These are phyloP conservation scores for Morpho deidamia DNA, from an alignment of 2,888 invertebrate genomes.

Conservation along the genomic window DNA sequence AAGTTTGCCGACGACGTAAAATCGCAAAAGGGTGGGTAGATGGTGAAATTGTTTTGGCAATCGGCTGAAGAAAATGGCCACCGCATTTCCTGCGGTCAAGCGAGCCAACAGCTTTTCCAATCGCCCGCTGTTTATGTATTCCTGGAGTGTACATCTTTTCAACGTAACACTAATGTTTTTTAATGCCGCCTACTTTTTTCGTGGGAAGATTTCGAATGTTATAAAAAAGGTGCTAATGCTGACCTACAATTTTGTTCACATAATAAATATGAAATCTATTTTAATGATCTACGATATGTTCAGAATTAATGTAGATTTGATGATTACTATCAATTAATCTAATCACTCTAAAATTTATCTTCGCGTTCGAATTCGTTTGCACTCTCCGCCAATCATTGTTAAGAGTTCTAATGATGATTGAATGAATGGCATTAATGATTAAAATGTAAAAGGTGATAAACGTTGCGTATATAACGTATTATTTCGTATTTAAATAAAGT, in stretches of 20 bases:
- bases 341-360: too few relatives aligned
- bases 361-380: too few relatives aligned
- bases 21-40: conserved; percentile 62
- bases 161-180: conserved; percentile 12
- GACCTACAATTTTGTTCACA: background rate
- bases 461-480: too few relatives aligned
- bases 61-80: conserved; percentile 60
- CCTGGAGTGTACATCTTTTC: conserved; percentile 39
- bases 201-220: background rate
- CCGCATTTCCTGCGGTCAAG: conserved; percentile 75
- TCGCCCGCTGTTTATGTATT: conserved; percentile 49
- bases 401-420: too few relatives aligned
- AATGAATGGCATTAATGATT: too few relatives aligned
- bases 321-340: too few relatives aligned
- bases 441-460: too few relatives aligned
- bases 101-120: conserved; percentile 67
- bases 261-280: too few relatives aligned
- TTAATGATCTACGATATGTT: too few relatives aligned
- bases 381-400: too few relatives aligned
- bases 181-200: conserved; percentile 12
- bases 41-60: conserved; percentile 67
- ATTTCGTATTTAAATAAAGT: too few relatives aligned
- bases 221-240: background rate
- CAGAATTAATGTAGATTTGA: too few relatives aligned
- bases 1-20: conserved; percentile 62